These are phyloP conservation scores for Eudasyphora cyanicolor DNA, from an alignment of 2,888 invertebrate species.

Conservation along the genomic window DNA sequence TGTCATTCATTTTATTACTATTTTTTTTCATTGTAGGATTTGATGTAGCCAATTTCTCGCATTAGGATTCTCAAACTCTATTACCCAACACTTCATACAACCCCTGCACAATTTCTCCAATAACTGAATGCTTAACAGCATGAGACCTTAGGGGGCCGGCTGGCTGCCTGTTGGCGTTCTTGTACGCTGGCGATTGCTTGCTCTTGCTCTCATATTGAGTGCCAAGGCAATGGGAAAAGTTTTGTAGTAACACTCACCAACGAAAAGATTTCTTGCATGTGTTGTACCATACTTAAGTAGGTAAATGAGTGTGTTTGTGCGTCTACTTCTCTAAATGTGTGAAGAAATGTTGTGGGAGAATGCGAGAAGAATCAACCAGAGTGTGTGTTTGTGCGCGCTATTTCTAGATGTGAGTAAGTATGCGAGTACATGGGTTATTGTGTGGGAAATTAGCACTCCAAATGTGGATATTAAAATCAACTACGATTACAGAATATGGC, in stretches of 20 bases:
- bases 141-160: no score
- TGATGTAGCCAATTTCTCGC: no score
- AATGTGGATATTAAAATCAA: slow-evolving; percentile 63
- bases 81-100: no score
- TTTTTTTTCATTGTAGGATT: no score
- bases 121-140: neutral
- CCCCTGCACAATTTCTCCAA: neutral
- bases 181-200: neutral
- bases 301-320: neutral
- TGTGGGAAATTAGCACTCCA: slow-evolving; percentile 65
- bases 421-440: slow-evolving; percentile 39
- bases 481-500: neutral
- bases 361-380: no score
- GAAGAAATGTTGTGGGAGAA: neutral
- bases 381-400: neutral
- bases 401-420: neutral
- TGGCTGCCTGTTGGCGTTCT: slow-evolving; percentile 39
- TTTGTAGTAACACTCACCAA: slow-evolving; percentile 49
- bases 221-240: slow-evolving; percentile 63
- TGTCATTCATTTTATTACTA: no score
- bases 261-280: slow-evolving; percentile 31
- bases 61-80: no score
- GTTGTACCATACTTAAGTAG: neutral
- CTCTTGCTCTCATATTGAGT: slow-evolving; percentile 51
- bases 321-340: neutral